Evolutionary conservation across 2,797 vertebrate species (phyloP), one percentile per base, ranked within the genome.

Genomic region (Danio choprae): DNA sequence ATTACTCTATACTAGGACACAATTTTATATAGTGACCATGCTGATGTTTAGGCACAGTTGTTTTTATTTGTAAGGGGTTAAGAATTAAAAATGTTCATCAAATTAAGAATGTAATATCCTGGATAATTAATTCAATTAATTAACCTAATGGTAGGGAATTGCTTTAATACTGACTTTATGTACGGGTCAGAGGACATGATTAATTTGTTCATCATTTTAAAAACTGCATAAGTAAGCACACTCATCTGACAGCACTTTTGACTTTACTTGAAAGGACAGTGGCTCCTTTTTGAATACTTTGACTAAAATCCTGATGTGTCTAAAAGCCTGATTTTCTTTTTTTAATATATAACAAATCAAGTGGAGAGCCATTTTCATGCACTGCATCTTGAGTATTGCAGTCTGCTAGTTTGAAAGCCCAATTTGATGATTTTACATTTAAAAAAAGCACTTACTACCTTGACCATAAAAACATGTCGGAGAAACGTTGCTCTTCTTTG

Each of bases 51-150:
- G 29, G 29, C 3, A 29, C 29, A 29, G 29, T 29, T 29, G n/a
- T n/a, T n/a, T n/a, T n/a, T n/a, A 1, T 29, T 29, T 29, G 29
- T 3, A 29, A 29, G 29, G 3, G 29, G 1, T 29, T 1, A 29
- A 29, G 29, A 38, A 67, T 48, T 67, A 8, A 48, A 67, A 22
- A 48, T 67, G 18, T 9, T 65, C 46, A 65, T 65, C 18, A 48
- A 48, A 46, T 22, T 15, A 46, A 46, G 44, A 46, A 46, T 7
- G 7, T 16, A 13, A 29, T 48, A 48, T 13, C 63, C 12, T 8
- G 43, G 3, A 22, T 46, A 22, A 65, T 65, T 46, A 22, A 46
- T 12, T 4, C 0, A 44, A 65, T 13, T 38, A 60, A 60, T 60
- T 46, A 15, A 15, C 8, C 20, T 46, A 12, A 15, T 46, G 43